Percentiles rank a stretch among this genome's conserved stretches.
Conservation (phyloP, 2,888 invertebrate species). For the Limnephilus rhombicus region DNA sequence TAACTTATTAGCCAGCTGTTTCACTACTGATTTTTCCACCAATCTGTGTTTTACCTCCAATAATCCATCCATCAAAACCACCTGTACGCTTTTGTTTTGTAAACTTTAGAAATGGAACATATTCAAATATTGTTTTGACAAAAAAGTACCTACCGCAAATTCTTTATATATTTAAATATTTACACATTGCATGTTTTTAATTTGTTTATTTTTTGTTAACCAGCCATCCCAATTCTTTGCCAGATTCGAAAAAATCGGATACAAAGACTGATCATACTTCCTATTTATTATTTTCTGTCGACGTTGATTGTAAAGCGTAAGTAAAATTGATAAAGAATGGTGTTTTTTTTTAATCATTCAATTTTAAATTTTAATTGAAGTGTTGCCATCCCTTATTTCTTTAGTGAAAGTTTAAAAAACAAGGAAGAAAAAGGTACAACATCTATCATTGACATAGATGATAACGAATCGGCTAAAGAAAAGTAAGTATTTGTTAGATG, state of each 20-base stretch:
- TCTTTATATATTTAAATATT: background rate
- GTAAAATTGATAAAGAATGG: constrained; percentile 50
- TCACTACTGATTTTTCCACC: background rate
- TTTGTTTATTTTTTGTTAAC: constrained; percentile 54
- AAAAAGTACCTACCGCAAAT: background rate
- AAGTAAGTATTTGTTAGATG: constrained; percentile 51
- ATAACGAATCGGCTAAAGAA: constrained; percentile 24
- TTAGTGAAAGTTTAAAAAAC: constrained; percentile 50
- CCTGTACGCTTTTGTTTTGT: background rate
- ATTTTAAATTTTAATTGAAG: constrained; percentile 3
- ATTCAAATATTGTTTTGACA: background rate
- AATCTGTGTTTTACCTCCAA: background rate
- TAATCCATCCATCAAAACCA: background rate
- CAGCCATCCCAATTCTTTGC: constrained; percentile 64
- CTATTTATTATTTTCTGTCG: constrained; percentile 67
- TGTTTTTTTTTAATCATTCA: constrained; percentile 42
- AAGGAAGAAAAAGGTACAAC: constrained; percentile 24
- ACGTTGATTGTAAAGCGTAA: constrained; percentile 66
- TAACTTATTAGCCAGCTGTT: background rate
- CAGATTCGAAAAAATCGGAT: constrained; percentile 64
- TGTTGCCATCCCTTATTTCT: constrained; percentile 24
- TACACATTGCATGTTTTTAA: constrained; percentile 21
- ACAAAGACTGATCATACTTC: constrained; percentile 14
- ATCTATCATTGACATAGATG: constrained; percentile 2
- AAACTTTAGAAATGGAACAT: background rate